Base-by-base conservation (phyloP, 2,797 vertebrate species). In the Myotis vivesi region DNA sequence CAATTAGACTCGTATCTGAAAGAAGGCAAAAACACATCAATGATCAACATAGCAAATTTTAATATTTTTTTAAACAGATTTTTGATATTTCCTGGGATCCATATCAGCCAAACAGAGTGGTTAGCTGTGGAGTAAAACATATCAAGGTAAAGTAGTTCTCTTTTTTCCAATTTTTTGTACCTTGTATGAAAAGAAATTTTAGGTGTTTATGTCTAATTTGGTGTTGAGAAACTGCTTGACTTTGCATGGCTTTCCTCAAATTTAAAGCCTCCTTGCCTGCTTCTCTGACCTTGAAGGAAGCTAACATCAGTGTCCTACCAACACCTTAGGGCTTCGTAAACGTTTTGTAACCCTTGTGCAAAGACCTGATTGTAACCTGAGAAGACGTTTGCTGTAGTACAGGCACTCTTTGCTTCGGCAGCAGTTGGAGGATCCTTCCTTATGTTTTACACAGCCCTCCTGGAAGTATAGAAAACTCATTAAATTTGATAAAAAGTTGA, bases 81-180 rank as follows among this genome's bases (percentile, higher is more conserved):
- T 99, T 99, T 25, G 99, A 99, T 96, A 98, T 99, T 97, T 98
- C 99, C 93, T 99, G 99, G 99, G 99, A 99, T 97, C 99, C 99
- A 0, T 98, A 99, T 98, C 99, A 99, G 95, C 98, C 98, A 69
- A 98, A 98, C 94, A 98, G 99, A 95, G 98, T 99, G 62, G 99
- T 99, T 97, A 99, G 99, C 98, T 99, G 99, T 95, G 99, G 99
- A 88, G 99, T 99, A 95, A 99, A 99, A 96, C 99, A 99, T 97
- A 99, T 99, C 98, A 99, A 99, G 99, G 99, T 99, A 98, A 98
- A 98, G 95, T 95, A 23, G 10, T 94, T 96, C 79, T 66, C 75
- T 55, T 79, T 79, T 93, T 38, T 25, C 23, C 57, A 57, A 62
- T 6, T 44, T 76, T 91, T 84, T 64, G 11, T 87, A 62, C 28